Base-by-base conservation (phyloP, 2,113 vertebrate species). In the Lophotis ruficrista region DNA sequence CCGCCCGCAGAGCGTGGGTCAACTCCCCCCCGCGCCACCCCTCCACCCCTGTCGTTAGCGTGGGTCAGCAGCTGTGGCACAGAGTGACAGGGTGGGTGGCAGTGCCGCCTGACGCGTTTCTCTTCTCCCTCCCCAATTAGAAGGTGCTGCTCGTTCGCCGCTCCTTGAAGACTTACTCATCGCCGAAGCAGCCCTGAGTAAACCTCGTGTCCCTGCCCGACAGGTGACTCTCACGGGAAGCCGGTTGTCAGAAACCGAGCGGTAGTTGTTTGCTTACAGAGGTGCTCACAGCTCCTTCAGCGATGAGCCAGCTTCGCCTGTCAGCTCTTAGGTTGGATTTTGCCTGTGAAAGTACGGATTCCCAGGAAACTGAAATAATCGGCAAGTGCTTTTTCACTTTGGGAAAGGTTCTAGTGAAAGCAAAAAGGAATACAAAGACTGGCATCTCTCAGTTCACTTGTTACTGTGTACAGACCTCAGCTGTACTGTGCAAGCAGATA, bases 211-310 rank as follows among this genome's bases (percentile, higher is more conserved):
- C 78, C 89, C 50, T 10, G 33, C 7, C 65, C 7, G 14, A 4
- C 1, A 1, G 80, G 57, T 41, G 57, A 7, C 57, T n/a, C 68
- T 31, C 13, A 2, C 4, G 38, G 69, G 22, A 22, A 30, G 66
- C 20, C 33, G 14, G 41, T 7, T 57, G 64, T 38, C 66, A 10
- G 65, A 0, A 9, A 3, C 1, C 13, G 21, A 7, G 78, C 4
- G 14, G 20, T 3, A 0, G 28, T 7, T 30, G 1, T 4, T 25
- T 9, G 65, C 54, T 54, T 7, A 6, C 0, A 54, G 72, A 20
- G 31, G 16, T 24, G 71, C 51, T 38, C 4, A 7, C 21, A 50
- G 82, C 50, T 78, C 48, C 6, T 33, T 9, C 33, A 16, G 77
- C 62, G 3, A 3, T 7, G 31, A 53, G 54, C 6, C 35, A 1